Conservation (phyloP, 2,113 vertebrate genomes). For the Bujurquina vittata region DNA sequence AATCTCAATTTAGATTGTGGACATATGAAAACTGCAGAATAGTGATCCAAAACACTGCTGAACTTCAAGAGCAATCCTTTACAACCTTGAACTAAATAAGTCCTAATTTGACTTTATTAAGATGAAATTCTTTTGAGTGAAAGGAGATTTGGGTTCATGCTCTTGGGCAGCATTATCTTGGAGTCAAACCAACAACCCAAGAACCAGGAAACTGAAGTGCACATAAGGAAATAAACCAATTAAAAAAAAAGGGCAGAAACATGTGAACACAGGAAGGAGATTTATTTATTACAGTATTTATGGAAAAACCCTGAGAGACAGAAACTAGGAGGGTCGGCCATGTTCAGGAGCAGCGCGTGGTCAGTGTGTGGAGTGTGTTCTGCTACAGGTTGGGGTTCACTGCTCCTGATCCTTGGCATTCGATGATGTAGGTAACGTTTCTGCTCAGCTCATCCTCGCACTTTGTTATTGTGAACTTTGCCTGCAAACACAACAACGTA, state of each 20-base stretch:
- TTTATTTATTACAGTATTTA: conserved; percentile 56
- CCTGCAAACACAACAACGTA: conserved; percentile 77
- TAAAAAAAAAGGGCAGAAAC: background rate
- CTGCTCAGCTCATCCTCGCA: conserved; percentile 84
- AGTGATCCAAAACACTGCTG: too few relatives aligned
- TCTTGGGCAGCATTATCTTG: background rate
- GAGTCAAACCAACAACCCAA: background rate
- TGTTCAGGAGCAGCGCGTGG: conserved; percentile 18
- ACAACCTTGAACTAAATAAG: background rate
- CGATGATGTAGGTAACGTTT: conserved; percentile 86
- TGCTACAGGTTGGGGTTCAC: conserved; percentile 81
- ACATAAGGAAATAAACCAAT: background rate
- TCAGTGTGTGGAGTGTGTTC: background rate
- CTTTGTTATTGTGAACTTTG: conserved; percentile 91
- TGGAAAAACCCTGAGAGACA: conserved; percentile 65
- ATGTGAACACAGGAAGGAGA: background rate
- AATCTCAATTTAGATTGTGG: background rate
- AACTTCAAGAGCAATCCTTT: background rate
- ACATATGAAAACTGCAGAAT: background rate
- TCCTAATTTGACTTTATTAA: background rate
- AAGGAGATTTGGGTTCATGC: too few relatives aligned
- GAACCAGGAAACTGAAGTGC: background rate
- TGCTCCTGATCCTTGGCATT: conserved; percentile 91
- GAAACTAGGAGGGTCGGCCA: conserved; percentile 48
- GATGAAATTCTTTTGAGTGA: background rate